Conservation (phyloP, 2,888 invertebrate genomes). For the Calephelis perditalis region DNA sequence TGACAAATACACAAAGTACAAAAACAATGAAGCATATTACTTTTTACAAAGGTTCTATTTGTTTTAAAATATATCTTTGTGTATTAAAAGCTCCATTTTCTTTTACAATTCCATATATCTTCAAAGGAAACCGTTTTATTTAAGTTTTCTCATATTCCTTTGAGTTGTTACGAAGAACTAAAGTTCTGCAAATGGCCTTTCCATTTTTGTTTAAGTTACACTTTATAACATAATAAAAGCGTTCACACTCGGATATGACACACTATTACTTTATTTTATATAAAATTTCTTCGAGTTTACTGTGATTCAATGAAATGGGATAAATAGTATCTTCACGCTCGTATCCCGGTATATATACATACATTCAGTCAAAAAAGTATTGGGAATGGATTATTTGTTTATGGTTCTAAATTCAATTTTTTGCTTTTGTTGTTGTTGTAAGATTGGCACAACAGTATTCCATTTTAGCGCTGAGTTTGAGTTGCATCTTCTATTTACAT, state of each 20-base stretch:
- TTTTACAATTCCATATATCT: constrained; percentile 11
- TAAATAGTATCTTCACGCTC: no score
- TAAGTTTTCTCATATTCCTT: constrained; percentile 10
- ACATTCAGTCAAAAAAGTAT: no score
- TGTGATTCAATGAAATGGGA: no score
- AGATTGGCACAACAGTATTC: no score
- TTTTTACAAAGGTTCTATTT: not conserved
- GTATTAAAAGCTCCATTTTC: constrained; percentile 11
- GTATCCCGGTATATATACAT: no score
- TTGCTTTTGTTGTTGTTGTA: no score
- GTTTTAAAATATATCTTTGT: constrained; percentile 11
- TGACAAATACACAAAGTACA: not conserved
- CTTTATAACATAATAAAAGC: constrained; percentile 9
- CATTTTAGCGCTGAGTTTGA: no score
- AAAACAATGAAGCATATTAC: not conserved
- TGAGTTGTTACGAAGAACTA: constrained; percentile 11
- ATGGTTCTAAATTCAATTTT: no score
- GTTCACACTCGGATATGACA: constrained; percentile 4
- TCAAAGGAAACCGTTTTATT: constrained; percentile 11
- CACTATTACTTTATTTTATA: not conserved
- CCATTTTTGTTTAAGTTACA: constrained; percentile 10
- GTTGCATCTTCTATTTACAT: no score
- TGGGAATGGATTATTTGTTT: no score
- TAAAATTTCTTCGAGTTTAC: no score
- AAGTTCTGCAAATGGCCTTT: constrained; percentile 10